These are phyloP conservation scores for Fukomys damarensis DNA, from an alignment of 2,113 vertebrate genomes.

Conservation along the genomic window DNA sequence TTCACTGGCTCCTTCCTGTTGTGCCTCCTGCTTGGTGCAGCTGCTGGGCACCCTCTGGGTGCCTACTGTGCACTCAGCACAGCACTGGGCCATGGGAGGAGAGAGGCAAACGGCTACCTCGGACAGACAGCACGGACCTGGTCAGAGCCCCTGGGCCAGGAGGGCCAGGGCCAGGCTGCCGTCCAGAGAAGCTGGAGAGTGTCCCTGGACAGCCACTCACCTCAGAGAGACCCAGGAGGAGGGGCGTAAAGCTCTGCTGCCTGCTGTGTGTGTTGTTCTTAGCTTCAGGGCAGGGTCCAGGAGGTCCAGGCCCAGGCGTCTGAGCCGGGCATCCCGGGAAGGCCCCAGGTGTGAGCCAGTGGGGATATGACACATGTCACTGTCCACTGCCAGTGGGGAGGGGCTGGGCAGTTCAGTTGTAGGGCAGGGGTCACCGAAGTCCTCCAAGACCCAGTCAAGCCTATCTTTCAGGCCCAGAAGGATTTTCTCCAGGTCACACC, in stretches of 20 bases:
- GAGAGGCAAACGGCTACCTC: not conserved
- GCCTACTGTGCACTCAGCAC: not conserved
- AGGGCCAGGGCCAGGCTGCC: not conserved
- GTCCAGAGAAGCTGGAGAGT: not conserved
- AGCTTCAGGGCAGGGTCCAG: not conserved
- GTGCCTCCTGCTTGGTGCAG: not conserved
- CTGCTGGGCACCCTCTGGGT: not conserved
- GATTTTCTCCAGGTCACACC: not conserved
- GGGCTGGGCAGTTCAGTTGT: not conserved
- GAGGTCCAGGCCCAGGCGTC: not conserved
- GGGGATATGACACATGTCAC: not conserved
- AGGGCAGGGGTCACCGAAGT: too few species aligned
- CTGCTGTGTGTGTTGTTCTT: too few species aligned
- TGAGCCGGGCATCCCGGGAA: not conserved
- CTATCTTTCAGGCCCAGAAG: not conserved
- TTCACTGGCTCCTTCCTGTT: rapidly evolving
- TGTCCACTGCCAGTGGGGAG: not conserved
- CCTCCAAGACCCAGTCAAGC: not conserved
- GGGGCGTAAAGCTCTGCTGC: not conserved
- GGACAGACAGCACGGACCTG: rapidly evolving
- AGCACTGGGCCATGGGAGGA: too few species aligned
- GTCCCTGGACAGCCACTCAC: not conserved
- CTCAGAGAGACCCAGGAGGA: not conserved
- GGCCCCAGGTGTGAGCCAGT: too few species aligned
- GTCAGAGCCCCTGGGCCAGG: not conserved